A percentile compares a stretch with the other conserved stretches of the same genome.
phyloP scores from a whole-genome alignment of 1,140 invertebrate genomes.

The Solenopsis invicta region DNA sequence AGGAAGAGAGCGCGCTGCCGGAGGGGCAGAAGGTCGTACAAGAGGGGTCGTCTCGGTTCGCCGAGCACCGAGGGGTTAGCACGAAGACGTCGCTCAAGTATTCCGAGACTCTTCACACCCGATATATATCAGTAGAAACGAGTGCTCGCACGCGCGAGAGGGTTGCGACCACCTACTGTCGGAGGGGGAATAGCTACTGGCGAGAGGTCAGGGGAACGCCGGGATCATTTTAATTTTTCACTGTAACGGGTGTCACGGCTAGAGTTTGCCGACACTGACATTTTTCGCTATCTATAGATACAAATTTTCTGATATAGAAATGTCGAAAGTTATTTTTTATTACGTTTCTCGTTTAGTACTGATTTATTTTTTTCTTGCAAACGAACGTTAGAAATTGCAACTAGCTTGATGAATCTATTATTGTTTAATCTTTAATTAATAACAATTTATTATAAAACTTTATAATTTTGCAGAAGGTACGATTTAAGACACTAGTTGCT shows the following conservation, averaged over 20 bases:
- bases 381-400: too few relatives aligned
- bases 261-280: neutral
- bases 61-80: constrained; percentile 43
- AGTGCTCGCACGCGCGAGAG: constrained; percentile 32
- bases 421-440: too few relatives aligned
- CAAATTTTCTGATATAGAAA: neutral
- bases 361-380: too few relatives aligned
- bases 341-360: too few relatives aligned
- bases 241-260: constrained; percentile 10
- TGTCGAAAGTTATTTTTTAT: too few relatives aligned
- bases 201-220: neutral
- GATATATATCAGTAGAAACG: constrained; percentile 41
- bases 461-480: too few relatives aligned
- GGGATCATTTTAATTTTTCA: constrained; percentile 28
- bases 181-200: neutral
- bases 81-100: constrained; percentile 46
- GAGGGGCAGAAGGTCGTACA: constrained; percentile 46
- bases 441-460: too few relatives aligned
- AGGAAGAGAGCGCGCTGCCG: constrained; percentile 1
- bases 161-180: constrained; percentile 1
- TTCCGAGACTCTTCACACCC: constrained; percentile 41
- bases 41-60: constrained; percentile 42
- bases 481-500: too few relatives aligned
- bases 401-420: too few relatives aligned
- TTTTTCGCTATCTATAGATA: neutral